Conservation (phyloP, 2,797 vertebrate genomes). For the Nasua narica region DNA sequence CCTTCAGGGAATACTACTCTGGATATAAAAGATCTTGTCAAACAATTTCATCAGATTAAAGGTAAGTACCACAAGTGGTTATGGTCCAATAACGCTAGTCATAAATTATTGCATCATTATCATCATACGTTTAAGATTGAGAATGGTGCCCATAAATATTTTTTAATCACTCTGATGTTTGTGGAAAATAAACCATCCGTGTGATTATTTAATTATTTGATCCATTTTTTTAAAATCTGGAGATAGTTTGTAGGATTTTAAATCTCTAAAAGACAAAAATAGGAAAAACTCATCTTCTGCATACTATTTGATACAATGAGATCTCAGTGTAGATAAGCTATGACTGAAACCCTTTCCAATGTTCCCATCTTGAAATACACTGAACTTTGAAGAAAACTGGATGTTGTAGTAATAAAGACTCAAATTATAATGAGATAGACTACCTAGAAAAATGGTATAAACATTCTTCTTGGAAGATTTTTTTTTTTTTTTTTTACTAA, state of each 20-base stretch:
- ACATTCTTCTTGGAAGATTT: not conserved
- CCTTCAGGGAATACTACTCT: conserved; percentile 72
- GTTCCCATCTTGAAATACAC: not conserved
- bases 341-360: not conserved
- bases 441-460: not conserved
- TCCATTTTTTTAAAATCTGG: not conserved
- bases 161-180: not conserved
- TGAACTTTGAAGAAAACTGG: not conserved
- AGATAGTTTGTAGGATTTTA: not conserved
- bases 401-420: not conserved
- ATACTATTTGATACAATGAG: not conserved
- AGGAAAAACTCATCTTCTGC: not conserved
- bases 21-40: conserved; percentile 79
- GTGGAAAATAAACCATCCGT: not conserved
- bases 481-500: not conserved
- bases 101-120: not conserved
- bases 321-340: not conserved
- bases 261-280: not conserved
- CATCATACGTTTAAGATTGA: not conserved
- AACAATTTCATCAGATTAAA: conserved; percentile 70
- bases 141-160: not conserved
- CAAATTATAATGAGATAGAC: not conserved
- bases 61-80: conserved; percentile 70
- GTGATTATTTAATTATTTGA: not conserved
- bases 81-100: not conserved